Conservation (phyloP, 1,140 invertebrate genomes). For the Lordiphosa stackelbergi region DNA sequence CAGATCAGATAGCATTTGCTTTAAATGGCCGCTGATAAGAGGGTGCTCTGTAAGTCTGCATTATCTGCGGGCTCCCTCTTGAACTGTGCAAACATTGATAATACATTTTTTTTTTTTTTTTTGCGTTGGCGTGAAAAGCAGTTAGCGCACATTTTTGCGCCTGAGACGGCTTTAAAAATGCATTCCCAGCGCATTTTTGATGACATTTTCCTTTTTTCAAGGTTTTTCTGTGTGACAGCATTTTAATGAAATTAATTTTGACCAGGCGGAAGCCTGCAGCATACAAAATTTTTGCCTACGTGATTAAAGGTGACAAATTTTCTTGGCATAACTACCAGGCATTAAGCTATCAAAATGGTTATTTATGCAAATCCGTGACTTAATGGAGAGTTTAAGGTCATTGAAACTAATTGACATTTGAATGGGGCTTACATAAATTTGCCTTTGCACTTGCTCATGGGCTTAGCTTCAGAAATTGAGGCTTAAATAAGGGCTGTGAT, state of each 20-base stretch:
- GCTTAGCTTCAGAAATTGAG: too few species aligned
- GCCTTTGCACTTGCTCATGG: too few species aligned
- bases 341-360: too few species aligned
- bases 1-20: conserved; percentile 32
- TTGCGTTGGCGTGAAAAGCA: conserved; percentile 6
- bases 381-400: too few species aligned
- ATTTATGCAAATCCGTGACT: too few species aligned
- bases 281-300: too few species aligned
- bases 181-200: conserved; percentile 8
- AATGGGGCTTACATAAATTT: too few species aligned
- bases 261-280: not conserved
- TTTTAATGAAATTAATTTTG: conserved; percentile 12
- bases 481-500: too few species aligned
- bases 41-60: not conserved
- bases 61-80: not conserved
- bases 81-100: conserved; percentile 3
- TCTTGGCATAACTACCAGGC: too few species aligned
- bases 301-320: too few species aligned
- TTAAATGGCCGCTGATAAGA: not conserved
- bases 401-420: too few species aligned
- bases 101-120: conserved; percentile 1
- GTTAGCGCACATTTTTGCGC: conserved; percentile 6
- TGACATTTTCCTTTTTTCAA: conserved; percentile 4
- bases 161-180: too few species aligned
- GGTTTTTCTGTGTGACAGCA: conserved; percentile 4